Evolutionary conservation across 2,113 vertebrate genomes (phyloP).

Genomic region (Amazona vittata): DNA sequence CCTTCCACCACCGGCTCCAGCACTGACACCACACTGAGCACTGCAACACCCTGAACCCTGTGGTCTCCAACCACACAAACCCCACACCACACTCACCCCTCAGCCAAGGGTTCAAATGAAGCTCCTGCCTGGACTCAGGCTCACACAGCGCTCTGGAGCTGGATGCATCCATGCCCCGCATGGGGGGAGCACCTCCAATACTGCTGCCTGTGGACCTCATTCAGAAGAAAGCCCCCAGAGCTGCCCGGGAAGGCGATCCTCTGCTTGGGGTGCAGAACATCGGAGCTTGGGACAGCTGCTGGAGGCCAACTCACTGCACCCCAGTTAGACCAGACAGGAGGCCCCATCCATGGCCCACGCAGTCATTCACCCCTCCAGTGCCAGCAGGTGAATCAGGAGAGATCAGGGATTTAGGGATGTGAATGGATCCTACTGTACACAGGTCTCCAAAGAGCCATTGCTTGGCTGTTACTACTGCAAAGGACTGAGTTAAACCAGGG

Average conservation of each 20-base stretch:
- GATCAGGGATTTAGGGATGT: background rate
- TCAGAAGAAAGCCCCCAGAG: accelerated
- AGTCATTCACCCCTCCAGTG: accelerated
- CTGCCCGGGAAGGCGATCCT: accelerated
- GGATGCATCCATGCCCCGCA: accelerated
- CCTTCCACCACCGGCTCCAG: background rate
- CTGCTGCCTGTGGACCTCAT: accelerated
- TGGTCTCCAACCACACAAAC: background rate
- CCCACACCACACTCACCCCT: background rate
- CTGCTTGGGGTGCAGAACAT: background rate
- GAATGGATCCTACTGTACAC: accelerated
- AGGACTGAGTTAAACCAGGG: background rate
- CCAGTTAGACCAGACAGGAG: background rate
- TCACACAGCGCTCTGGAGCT: accelerated
- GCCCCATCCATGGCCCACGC: background rate
- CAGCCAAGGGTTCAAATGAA: accelerated
- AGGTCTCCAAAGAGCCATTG: background rate
- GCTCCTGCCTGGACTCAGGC: accelerated
- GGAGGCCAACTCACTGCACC: background rate
- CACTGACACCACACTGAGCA: accelerated
- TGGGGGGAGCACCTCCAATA: accelerated
- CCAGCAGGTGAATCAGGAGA: accelerated
- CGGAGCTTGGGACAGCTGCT: background rate
- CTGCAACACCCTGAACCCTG: background rate
- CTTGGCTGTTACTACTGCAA: too few relatives aligned